Evolutionary conservation across 1,140 invertebrate genomes (phyloP), one percentile per base, ranked within the genome.

Genomic region (Lordiphosa clarofinis): DNA sequence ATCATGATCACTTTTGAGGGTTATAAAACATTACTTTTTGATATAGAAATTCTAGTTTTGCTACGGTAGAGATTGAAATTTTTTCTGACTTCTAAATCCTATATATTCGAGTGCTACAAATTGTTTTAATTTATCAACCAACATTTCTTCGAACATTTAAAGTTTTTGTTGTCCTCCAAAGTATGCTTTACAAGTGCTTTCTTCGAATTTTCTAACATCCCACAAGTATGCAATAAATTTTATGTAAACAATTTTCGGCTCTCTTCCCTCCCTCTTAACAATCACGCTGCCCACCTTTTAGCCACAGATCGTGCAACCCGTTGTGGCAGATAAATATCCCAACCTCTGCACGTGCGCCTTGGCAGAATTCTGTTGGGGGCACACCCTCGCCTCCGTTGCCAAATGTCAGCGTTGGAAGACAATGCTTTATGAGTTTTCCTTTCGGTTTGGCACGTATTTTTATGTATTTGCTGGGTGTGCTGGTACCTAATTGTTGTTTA

Each of bases 281-380:
- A 12, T 28, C 39, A 48, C 37, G 35, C 44, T 56, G 43, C 56
- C 67, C 58, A 68, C 62, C 59, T 53, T 70, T 40, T 40, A 31
- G 7, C 28, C 28, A 31, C 28, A 59, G 78, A 82, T 82, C 78
- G 56, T 84, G 72, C 76, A 61, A 74, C 70, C 59, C 49, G 75
- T 70, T 73, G 70, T 61, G 56, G 75, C 75, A 81, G 74, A 81
- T 75, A 69, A 73, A 58, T 52, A 44, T 31, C 43, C 59, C 24
- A 36, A 42, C 31, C 19, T 39, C 46, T 57, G 71, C 75, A 81
- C 75, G 59, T 73, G 73, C 62, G 50, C 57, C 28, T 53, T 28
- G 61, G 36, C 49, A 60, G 55, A 50, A 46, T 48, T 54, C 24
- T 56, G 13, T 31, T 31, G 6, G 28, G 28, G 28, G 28, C 28